These are phyloP conservation scores for Ashinkailepas kermadecensis DNA, from an alignment of 2,888 invertebrate species.

Conservation along the genomic window DNA sequence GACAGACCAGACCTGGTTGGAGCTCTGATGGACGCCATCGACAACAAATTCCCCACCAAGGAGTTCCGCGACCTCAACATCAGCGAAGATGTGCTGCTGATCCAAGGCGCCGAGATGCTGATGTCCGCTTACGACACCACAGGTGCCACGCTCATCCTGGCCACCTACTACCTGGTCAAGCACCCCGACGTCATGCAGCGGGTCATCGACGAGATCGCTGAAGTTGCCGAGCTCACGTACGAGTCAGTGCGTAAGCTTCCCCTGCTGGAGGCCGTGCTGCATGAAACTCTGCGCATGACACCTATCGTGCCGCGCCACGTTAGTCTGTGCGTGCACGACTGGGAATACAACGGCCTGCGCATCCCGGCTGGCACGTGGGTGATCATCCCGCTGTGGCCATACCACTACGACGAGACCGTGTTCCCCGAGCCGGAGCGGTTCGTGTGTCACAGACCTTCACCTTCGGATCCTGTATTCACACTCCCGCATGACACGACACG, in stretches of 20 bases:
- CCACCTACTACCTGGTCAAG: not conserved
- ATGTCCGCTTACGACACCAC: not conserved
- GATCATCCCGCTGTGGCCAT: not conserved
- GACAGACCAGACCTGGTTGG: not conserved
- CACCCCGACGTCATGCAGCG: not conserved
- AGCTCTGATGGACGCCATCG: not conserved
- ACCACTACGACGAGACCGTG: not conserved
- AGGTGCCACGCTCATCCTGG: not conserved
- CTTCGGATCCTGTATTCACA: too few species aligned
- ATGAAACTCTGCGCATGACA: not conserved
- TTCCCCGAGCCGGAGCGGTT: not conserved
- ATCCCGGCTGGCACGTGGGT: not conserved
- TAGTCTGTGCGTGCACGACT: not conserved
- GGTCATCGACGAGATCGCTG: not conserved
- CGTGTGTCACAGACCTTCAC: too few species aligned
- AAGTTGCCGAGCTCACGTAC: not conserved
- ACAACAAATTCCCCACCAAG: slow-evolving; percentile 2
- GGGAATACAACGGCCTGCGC: not conserved
- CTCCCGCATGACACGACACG: too few species aligned
- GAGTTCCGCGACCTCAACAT: slow-evolving; percentile 4
- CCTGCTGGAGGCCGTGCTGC: not conserved
- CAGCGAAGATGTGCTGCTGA: not conserved
- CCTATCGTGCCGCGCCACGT: not conserved
- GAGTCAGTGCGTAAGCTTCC: not conserved
- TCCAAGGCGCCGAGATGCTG: not conserved